Evolutionary conservation across 2,888 invertebrate genomes (phyloP), one percentile per base, ranked within the genome.

Genomic region (Fragum whitleyi): DNA sequence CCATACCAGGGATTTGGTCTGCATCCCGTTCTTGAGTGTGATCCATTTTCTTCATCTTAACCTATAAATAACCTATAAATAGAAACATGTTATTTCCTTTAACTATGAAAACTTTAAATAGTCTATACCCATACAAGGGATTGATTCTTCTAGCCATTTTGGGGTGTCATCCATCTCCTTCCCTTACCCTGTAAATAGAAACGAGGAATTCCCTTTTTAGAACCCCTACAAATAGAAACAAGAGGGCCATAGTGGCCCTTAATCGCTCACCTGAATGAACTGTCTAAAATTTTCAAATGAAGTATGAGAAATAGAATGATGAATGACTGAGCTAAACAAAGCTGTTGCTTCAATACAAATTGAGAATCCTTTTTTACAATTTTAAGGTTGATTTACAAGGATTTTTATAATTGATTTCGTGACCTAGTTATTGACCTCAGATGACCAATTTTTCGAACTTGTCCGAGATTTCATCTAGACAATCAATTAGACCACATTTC

Each of bases 91-190:
- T 19, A 47, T 3, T 14, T 3, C 47, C 16, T 47, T 39, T 39
- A 39, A 39, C 39, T n/a, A 39, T 9, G 39, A 39, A 39, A 9
- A 14, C 39, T 39, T 9, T 39, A 39, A 39, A 39, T 39, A 39
- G 39, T 9, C 39, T 6, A 65, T 68, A 19, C 81, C 86, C 81
- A 88, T 83, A 11, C 83, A 85, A 1, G 90, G 90, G 32, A 88
- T 85, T 14, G 87, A 87, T 36, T 90, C 89, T 55, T 90, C 90
- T 55, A 89, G 88, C 87, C 88, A 90, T 73, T 90, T 88, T 62
- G 78, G 78, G 14, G 88, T 86, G 23, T 83, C 81, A 19, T 87
- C 87, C 78, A 90, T 85, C 26, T 73, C 87, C 74, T 81, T 81
- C 74, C 72, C 71, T 78, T 77, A 16, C 74, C 82, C 84, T 85